These are phyloP conservation scores for Chloroceryle amazona DNA, from an alignment of 2,797 vertebrate species.

Conservation along the genomic window DNA sequence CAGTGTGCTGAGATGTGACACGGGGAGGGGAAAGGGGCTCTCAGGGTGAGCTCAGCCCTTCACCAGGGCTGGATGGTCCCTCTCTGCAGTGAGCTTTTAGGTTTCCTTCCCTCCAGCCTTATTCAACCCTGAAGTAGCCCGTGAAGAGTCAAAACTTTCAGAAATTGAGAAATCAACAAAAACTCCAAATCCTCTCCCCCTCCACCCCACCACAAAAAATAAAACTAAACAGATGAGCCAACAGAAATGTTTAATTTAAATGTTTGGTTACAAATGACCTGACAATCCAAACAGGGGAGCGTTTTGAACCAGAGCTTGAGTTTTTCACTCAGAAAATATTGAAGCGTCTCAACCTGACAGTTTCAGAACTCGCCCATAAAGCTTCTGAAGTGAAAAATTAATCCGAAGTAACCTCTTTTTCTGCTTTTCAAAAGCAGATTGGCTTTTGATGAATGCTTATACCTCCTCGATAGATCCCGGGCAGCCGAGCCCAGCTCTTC, in stretches of 20 bases:
- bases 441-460: conserved; percentile 32
- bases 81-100: not conserved
- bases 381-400: conserved; percentile 58
- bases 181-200: not conserved
- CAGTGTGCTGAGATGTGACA: accelerated
- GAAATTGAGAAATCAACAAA: not conserved
- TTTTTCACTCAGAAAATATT: not conserved
- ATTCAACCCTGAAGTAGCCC: not conserved
- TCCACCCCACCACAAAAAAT: no score
- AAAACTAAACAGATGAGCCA: not conserved
- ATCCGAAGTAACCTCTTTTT: conserved; percentile 24
- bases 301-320: not conserved
- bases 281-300: conserved; percentile 3
- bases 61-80: not conserved
- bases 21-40: not conserved
- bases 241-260: conserved; percentile 24
- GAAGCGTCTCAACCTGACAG: not conserved
- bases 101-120: not conserved
- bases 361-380: not conserved
- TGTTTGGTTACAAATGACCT: conserved; percentile 36
- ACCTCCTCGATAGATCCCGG: not conserved
- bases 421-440: conserved; percentile 29
- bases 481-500: not conserved
- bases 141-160: not conserved
- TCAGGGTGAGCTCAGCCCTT: not conserved